Evolutionary conservation across 2,797 vertebrate species (phyloP), one percentile per base, ranked within the genome.

Genomic region (Gobionotothen gibberifrons): DNA sequence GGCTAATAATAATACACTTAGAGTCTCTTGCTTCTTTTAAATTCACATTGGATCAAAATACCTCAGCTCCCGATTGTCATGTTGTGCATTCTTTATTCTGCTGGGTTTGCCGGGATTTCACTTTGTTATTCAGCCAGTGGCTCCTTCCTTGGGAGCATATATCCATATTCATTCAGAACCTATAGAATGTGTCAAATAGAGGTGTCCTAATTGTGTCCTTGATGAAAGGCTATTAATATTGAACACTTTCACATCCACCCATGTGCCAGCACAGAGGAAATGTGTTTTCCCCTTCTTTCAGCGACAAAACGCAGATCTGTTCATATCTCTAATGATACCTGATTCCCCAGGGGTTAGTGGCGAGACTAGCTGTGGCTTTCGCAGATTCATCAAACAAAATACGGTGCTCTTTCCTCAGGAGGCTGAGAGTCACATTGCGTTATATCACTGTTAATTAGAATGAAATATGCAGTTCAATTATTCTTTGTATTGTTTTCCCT

Each of bases 191-290:
- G 94, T 95, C 94, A 94, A 87, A 94, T 87, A 92, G 92, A 94
- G 93, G 93, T 93, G 94, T 95, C 93, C 94, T 95, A 95, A 95
- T 95, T 95, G 94, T 94, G 94, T 95, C 94, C 94, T 95, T 95
- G 92, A 95, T 95, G 94, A 95, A 95, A 94, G 92, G 87, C 93
- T 93, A 94, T 95, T 94, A 93, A 95, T 95, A 95, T 94, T 94
- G 94, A 95, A 94, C 92, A 93, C 91, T 93, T 87, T 86, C 82
- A 74, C 84, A 80, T 87, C 92, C 90, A 85, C 82, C 89, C 85
- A 54, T 84, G 89, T 84, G 88, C 87, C 85, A 71, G 88, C 48
- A 44, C 69, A 7, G 78, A 84, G 86, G 74, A 87, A 90, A 90
- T 87, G 89, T 88, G 72, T 85, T 87, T 85, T 82, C 66, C 77